These are phyloP conservation scores for Craseonycteris thonglongyai DNA, from an alignment of 2,113 vertebrate genomes.

Conservation along the genomic window DNA sequence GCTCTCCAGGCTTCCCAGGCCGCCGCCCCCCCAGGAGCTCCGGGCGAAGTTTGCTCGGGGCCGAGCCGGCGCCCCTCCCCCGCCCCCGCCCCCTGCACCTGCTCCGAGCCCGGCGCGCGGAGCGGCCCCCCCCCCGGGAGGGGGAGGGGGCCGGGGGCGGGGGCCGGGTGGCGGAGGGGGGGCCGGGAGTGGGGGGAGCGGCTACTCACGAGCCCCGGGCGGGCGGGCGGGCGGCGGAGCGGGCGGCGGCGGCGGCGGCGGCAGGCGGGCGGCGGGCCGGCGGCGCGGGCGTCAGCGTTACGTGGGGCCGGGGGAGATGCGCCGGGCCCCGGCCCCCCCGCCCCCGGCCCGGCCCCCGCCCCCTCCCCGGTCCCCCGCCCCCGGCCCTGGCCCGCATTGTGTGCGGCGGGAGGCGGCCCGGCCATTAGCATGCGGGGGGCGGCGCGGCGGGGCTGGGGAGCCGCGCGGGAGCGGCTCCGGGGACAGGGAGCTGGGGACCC, in stretches of 20 bases:
- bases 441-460: slow-evolving; percentile 51
- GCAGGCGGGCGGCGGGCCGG: slow-evolving; percentile 67
- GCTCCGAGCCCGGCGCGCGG: slow-evolving; percentile 44
- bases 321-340: slow-evolving; percentile 68
- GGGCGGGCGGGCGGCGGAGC: slow-evolving; percentile 59
- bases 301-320: slow-evolving; percentile 71
- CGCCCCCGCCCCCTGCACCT: slow-evolving; percentile 60
- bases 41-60: slow-evolving; percentile 67
- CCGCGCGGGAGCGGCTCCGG: slow-evolving; percentile 42
- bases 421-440: slow-evolving; percentile 73
- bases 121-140: slow-evolving; percentile 37
- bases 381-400: slow-evolving; percentile 70
- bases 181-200: slow-evolving; percentile 45
- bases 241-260: slow-evolving; percentile 56
- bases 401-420: slow-evolving; percentile 68
- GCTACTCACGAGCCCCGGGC: slow-evolving; percentile 61
- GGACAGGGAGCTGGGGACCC: slow-evolving; percentile 51
- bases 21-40: slow-evolving; percentile 54
- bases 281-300: slow-evolving; percentile 72
- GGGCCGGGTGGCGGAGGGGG: slow-evolving; percentile 29
- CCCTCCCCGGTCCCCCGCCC: slow-evolving; percentile 66
- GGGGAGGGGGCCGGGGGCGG: slow-evolving; percentile 43
- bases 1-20: neutral
- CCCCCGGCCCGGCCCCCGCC: slow-evolving; percentile 64
- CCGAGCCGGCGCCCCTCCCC: slow-evolving; percentile 63